Evolutionary conservation across 2,888 invertebrate species (phyloP).

Genomic region (Harmothoe impar): DNA sequence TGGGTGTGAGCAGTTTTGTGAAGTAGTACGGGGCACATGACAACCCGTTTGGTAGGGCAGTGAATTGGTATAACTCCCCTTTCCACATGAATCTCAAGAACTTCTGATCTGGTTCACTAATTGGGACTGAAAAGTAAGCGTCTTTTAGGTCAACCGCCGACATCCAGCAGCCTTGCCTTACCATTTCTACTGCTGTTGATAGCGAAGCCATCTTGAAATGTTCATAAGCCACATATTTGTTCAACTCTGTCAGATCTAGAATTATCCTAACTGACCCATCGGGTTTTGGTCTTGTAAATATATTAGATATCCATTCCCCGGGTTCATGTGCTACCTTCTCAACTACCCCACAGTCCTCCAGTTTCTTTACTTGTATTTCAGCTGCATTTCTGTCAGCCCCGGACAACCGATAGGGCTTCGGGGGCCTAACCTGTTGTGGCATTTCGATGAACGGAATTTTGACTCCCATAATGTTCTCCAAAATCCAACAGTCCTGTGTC

Average conservation of each 20-base stretch:
- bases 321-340: background rate
- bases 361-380: background rate
- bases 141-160: constrained; percentile 26
- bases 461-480: background rate
- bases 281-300: background rate
- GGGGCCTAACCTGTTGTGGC: background rate
- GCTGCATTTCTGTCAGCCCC: background rate
- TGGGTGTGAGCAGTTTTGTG: constrained; percentile 11
- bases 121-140: constrained; percentile 33
- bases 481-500: background rate
- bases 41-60: background rate
- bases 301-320: background rate
- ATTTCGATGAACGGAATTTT: background rate
- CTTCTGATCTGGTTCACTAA: background rate
- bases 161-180: background rate
- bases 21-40: constrained; percentile 16
- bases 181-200: background rate
- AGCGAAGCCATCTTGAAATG: constrained; percentile 39
- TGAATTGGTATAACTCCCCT: background rate
- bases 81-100: constrained; percentile 1
- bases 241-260: background rate
- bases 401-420: too few relatives aligned
- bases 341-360: background rate
- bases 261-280: background rate
- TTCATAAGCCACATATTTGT: constrained; percentile 14